Conservation (phyloP, 2,113 vertebrate species). For the Muntiacus muntjak region DNA sequence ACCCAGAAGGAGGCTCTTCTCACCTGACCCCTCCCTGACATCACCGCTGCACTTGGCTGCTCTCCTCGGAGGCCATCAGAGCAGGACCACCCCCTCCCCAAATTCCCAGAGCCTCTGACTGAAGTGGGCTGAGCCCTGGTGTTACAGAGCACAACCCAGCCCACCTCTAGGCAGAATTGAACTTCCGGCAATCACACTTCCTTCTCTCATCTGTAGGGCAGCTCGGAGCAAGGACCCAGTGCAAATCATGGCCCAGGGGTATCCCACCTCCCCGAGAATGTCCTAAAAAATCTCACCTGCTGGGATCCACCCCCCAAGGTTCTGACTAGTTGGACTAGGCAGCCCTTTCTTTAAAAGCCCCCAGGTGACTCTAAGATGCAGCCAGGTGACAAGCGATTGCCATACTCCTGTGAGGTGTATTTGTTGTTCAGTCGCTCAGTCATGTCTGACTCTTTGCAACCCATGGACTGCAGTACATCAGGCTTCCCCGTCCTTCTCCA, state of each 20-base stretch:
- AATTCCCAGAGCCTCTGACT: not conserved
- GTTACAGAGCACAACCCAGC: not conserved
- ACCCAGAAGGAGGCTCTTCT: not conserved
- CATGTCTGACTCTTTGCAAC: not conserved
- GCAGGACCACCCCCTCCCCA: not conserved
- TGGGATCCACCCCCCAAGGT: not conserved
- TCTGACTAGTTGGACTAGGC: not conserved
- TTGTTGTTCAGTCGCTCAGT: not conserved
- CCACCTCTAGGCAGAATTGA: not conserved
- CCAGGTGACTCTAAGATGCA: not conserved
- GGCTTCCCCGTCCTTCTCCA: not conserved
- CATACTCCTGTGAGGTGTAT: not conserved
- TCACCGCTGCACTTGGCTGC: not conserved
- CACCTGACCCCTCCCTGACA: not conserved
- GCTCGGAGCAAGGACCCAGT: not conserved
- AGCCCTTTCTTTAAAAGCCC: not conserved
- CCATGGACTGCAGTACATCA: not conserved
- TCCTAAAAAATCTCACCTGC: not conserved
- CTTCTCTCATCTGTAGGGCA: not conserved
- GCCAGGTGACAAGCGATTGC: accelerated
- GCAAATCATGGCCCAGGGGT: not conserved
- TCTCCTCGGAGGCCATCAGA: not conserved
- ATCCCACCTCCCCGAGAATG: not conserved
- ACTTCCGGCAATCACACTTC: not conserved
- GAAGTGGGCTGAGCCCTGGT: not conserved